Percentiles rank a stretch among this genome's conserved stretches.
phyloP scores from a whole-genome alignment of 2,888 invertebrate genomes.

The Brenthis ino region DNA sequence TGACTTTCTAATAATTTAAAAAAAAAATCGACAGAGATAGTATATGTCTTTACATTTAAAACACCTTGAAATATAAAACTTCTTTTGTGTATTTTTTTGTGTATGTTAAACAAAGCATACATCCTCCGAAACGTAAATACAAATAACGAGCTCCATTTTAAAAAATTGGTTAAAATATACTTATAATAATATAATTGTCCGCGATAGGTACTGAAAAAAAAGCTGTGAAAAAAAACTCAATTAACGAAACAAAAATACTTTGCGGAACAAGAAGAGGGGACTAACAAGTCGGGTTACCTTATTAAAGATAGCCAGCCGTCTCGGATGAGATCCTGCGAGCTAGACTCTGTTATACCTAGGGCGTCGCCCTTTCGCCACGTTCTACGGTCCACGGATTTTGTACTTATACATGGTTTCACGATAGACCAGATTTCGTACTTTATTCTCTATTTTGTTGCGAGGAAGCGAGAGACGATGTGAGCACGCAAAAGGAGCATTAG shows the following conservation, averaged over 20 bases:
- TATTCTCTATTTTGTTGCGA: conserved; percentile 24
- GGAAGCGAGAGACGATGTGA: conserved; percentile 8
- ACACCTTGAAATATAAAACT: too few relatives aligned
- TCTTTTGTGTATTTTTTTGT: too few relatives aligned
- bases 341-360: conserved; percentile 57
- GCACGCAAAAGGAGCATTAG: conserved; percentile 16
- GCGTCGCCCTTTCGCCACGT: conserved; percentile 62
- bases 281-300: conserved; percentile 40
- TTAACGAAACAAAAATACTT: conserved; percentile 31
- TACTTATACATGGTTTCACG: conserved; percentile 41
- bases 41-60: too few relatives aligned
- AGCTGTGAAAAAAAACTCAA: conserved; percentile 11
- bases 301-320: conserved; percentile 48
- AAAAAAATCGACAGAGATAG: too few relatives aligned
- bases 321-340: conserved; percentile 55
- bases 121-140: too few relatives aligned
- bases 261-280: conserved; percentile 28
- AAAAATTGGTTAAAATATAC: too few relatives aligned
- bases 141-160: too few relatives aligned
- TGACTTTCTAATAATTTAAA: too few relatives aligned
- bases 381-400: conserved; percentile 55
- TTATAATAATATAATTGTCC: too few relatives aligned
- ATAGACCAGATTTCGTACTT: conserved; percentile 35
- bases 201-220: background rate
- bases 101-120: too few relatives aligned